A percentile compares a stretch with the other conserved stretches of the same genome.
Conservation (phyloP, 2,797 vertebrate genomes). For the Gorsachius magnificus region DNA sequence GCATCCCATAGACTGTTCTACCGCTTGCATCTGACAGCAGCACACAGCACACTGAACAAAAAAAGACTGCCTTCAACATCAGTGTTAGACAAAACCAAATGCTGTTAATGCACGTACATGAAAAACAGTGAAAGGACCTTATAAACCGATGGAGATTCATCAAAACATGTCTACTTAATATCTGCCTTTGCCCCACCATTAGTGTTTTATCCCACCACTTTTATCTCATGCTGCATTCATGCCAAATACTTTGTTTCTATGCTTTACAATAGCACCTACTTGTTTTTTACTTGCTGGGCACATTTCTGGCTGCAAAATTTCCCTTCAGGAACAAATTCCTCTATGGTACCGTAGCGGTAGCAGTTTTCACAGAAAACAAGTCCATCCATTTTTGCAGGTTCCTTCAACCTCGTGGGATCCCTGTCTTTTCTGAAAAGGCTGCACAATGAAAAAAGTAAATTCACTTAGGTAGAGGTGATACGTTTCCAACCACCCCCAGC, state of each 20-base stretch:
- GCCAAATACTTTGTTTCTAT: not conserved
- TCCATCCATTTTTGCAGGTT: conserved; percentile 75
- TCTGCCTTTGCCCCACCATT: not conserved
- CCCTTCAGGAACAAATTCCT: conserved; percentile 81
- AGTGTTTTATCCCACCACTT: not conserved
- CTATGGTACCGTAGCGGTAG: conserved; percentile 77
- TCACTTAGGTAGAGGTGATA: not conserved
- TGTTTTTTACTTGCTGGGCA: conserved; percentile 79
- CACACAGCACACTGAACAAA: not conserved
- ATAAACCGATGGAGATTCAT: not conserved
- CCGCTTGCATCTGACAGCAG: not conserved
- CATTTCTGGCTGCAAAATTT: conserved; percentile 83
- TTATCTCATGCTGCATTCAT: not conserved
- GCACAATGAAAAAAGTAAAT: conserved; percentile 39
- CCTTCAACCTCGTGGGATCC: conserved; percentile 75
- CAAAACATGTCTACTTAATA: not conserved
- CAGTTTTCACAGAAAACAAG: conserved; percentile 83
- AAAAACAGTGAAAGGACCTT: not conserved
- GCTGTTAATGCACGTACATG: not conserved
- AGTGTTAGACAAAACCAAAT: not conserved
- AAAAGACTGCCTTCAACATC: not conserved
- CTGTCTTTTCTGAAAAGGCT: conserved; percentile 81
- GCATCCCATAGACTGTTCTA: conserved; percentile 5
- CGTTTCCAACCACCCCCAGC: not conserved
- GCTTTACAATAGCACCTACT: conserved; percentile 74